A percentile compares a stretch with the other conserved stretches of the same genome.
These are phyloP conservation scores for Seriola quinqueradiata DNA, from an alignment of 2,113 vertebrate genomes.

Conservation along the genomic window DNA sequence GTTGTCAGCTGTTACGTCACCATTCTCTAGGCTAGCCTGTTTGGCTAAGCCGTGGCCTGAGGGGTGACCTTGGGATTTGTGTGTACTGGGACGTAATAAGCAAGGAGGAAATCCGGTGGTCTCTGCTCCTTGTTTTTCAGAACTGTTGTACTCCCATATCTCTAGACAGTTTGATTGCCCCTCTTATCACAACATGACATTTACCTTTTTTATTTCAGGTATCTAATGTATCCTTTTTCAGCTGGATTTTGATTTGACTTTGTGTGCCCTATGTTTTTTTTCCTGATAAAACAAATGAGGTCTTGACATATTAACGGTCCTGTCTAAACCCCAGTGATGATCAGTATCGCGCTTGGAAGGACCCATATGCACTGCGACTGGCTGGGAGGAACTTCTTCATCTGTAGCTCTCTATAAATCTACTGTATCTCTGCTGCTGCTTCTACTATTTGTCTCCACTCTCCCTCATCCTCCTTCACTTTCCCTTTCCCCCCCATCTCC, in stretches of 20 bases:
- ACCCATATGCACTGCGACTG: conserved; percentile 78
- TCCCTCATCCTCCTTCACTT: background rate
- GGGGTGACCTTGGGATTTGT: conserved; percentile 46
- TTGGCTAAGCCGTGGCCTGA: conserved; percentile 13
- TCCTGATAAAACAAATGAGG: background rate
- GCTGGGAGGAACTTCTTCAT: conserved; percentile 60
- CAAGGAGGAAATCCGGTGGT: background rate
- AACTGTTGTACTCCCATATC: conserved; percentile 2
- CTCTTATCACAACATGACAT: conserved; percentile 42
- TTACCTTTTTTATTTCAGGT: conserved; percentile 26
- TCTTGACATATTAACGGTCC: background rate
- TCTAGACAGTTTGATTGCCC: conserved; percentile 19
- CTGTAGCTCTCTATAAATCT: conserved; percentile 20
- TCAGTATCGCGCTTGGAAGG: conserved; percentile 88
- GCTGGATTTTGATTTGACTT: conserved; percentile 38
- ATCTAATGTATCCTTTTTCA: conserved; percentile 3
- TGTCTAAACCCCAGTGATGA: conserved; percentile 81
- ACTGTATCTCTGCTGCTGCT: conserved; percentile 14
- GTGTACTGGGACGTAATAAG: conserved; percentile 43
- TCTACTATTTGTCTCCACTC: conserved; percentile 15
- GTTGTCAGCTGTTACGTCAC: conserved; percentile 3
- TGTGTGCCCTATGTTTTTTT: background rate
- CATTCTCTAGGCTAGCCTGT: background rate
- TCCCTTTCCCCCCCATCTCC: background rate
- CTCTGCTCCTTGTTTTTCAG: conserved; percentile 5